These are phyloP conservation scores for Alaudala cheleensis DNA, from an alignment of 2,113 vertebrate species.

Conservation along the genomic window DNA sequence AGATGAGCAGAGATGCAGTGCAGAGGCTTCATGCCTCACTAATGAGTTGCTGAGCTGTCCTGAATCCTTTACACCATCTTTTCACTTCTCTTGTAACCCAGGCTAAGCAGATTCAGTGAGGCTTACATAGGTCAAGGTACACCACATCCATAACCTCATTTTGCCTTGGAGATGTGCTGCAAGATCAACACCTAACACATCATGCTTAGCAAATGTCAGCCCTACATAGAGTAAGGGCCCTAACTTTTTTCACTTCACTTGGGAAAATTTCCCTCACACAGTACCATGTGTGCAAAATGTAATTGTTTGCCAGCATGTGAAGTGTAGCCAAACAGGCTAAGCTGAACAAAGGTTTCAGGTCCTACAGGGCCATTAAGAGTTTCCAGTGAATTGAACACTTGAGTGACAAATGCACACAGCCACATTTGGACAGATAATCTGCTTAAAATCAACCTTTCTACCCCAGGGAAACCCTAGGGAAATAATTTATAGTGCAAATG, in stretches of 20 bases:
- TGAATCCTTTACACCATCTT: neutral
- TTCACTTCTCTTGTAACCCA: neutral
- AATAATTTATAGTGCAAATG: neutral
- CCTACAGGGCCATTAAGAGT: neutral
- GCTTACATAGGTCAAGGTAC: neutral
- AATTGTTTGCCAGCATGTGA: neutral
- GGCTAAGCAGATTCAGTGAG: neutral
- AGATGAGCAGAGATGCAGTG: neutral
- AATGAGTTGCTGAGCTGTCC: neutral
- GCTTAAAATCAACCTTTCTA: neutral
- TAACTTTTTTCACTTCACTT: neutral
- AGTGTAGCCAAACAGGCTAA: neutral
- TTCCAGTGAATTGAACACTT: constrained; percentile 12
- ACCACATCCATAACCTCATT: neutral
- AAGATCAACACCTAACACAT: neutral
- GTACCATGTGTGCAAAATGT: neutral
- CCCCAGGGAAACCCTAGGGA: neutral
- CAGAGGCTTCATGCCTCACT: neutral
- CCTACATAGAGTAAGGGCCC: neutral
- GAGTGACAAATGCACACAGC: neutral
- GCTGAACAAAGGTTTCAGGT: neutral
- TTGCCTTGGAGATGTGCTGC: neutral
- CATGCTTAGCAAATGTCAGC: neutral
- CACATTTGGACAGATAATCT: neutral
- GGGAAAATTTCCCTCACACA: neutral